Percentiles rank a stretch among this genome's conserved stretches.
phyloP scores from a whole-genome alignment of 2,113 vertebrate species.

The Hyaena hyaena region DNA sequence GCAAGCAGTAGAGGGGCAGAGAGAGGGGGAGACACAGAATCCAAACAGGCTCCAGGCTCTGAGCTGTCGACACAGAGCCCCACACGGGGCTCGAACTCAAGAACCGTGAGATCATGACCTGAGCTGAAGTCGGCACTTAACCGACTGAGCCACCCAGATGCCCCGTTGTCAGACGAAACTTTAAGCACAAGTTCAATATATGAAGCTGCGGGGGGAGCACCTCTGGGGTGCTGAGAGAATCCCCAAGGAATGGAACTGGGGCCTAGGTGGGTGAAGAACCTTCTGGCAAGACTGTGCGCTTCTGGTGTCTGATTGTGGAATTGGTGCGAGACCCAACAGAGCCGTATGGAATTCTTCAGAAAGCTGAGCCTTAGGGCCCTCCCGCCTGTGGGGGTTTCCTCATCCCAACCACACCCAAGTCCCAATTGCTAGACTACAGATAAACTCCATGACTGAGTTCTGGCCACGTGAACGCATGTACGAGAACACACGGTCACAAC shows the following conservation, averaged over 20 bases:
- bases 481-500: accelerated
- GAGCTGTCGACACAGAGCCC: too few relatives aligned
- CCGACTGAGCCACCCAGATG: too few relatives aligned
- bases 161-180: too few relatives aligned
- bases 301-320: not conserved
- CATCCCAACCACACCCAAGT: accelerated
- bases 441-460: not conserved
- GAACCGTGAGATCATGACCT: too few relatives aligned
- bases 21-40: too few relatives aligned
- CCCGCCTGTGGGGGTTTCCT: not conserved
- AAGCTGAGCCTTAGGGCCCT: accelerated
- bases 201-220: not conserved
- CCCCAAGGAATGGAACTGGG: not conserved
- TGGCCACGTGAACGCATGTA: not conserved
- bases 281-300: accelerated
- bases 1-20: too few relatives aligned
- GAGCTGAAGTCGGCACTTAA: too few relatives aligned
- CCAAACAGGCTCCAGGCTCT: too few relatives aligned
- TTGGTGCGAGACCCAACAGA: not conserved
- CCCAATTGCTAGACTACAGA: accelerated
- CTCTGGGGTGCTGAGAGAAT: not conserved
- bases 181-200: not conserved
- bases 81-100: accelerated
- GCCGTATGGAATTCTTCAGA: accelerated
- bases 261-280: not conserved